Percentiles rank a stretch among this genome's conserved stretches.
These are phyloP conservation scores for Notarius lentiginosus DNA, from an alignment of 2,113 vertebrate genomes.

Conservation along the genomic window DNA sequence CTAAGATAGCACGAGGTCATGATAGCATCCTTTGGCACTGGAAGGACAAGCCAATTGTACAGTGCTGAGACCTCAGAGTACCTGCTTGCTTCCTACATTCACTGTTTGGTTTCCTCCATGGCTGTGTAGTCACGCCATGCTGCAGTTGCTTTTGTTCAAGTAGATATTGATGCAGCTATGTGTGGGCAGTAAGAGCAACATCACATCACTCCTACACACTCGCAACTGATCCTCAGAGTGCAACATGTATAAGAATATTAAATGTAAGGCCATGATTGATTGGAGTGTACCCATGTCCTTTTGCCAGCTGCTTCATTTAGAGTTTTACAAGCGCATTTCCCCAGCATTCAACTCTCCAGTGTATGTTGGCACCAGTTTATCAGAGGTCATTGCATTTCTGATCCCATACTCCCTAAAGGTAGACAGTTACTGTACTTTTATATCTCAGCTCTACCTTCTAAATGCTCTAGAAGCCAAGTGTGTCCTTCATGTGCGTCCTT, in stretches of 20 bases:
- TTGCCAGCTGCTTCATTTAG: background rate
- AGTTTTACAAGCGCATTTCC: background rate
- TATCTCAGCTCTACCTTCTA: constrained; percentile 6
- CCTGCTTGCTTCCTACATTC: constrained; percentile 17
- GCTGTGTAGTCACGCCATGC: constrained; percentile 18
- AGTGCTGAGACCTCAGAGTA: constrained; percentile 24
- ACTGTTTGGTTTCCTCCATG: constrained; percentile 4
- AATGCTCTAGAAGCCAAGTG: background rate
- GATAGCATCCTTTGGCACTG: constrained; percentile 48
- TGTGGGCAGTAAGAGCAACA: background rate
- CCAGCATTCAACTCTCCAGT: background rate
- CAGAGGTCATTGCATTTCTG: background rate
- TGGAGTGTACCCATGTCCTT: background rate
- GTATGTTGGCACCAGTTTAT: background rate
- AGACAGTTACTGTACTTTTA: constrained; percentile 26
- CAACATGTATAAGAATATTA: background rate
- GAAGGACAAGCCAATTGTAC: constrained; percentile 22
- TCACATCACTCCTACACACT: constrained; percentile 3
- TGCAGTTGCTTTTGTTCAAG: background rate
- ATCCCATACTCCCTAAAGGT: background rate
- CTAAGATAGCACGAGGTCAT: constrained; percentile 10
- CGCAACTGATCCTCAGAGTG: background rate
- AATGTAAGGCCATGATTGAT: background rate
- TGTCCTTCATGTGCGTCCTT: constrained; percentile 40
- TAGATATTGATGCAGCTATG: constrained; percentile 1